phyloP scores from a whole-genome alignment of 1,140 invertebrate genomes.

The Drosophila fuyamai region DNA sequence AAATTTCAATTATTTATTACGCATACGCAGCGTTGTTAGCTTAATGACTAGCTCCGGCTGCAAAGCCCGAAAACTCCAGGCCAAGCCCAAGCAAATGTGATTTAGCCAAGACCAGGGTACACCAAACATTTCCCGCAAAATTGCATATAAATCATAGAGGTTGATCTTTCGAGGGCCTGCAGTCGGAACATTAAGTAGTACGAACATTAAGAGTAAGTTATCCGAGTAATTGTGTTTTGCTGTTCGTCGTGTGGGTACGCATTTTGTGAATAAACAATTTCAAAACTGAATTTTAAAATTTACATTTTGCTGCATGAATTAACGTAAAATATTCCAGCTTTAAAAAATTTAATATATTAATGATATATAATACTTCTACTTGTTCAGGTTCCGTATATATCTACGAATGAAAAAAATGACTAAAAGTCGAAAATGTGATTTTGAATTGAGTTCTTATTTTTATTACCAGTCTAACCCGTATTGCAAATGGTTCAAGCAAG shows the following conservation, averaged over 20 bases:
- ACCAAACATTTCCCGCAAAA: conserved; percentile 40
- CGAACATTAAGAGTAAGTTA: conserved; percentile 2
- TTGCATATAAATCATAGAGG: conserved; percentile 37
- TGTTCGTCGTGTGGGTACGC: neutral
- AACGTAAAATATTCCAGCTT: no score
- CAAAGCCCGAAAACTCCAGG: conserved; percentile 14
- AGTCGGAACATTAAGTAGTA: conserved; percentile 22
- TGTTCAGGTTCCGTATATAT: no score
- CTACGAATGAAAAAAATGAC: no score
- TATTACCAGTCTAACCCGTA: no score
- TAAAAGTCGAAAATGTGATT: no score
- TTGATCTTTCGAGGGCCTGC: conserved; percentile 25
- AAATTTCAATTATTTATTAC: conserved; percentile 81
- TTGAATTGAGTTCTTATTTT: no score
- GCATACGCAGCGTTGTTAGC: conserved; percentile 72
- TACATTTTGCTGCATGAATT: no score
- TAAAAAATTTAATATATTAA: no score
- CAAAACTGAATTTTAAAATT: no score
- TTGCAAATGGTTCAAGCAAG: neutral
- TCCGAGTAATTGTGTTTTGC: conserved; percentile 6
- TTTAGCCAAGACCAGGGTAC: conserved; percentile 26
- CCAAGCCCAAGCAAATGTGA: conserved; percentile 39
- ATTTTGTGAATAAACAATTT: neutral
- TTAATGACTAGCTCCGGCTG: conserved; percentile 65
- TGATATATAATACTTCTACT: no score